phyloP scores from a whole-genome alignment of 2,888 invertebrate genomes.

The Amblyjoppa fuscipennis region DNA sequence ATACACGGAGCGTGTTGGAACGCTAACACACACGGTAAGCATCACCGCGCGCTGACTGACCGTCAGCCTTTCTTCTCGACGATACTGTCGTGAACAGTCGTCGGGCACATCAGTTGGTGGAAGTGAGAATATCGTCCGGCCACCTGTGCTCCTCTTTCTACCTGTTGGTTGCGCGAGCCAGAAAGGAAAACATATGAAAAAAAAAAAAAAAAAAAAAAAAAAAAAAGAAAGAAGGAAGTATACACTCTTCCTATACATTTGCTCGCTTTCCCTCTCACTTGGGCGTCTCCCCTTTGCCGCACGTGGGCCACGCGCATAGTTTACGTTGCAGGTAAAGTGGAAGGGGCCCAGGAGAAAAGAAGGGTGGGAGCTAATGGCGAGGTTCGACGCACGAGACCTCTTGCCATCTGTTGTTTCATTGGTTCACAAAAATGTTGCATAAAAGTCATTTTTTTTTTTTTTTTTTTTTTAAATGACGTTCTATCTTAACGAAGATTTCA shows the following conservation, averaged over 20 bases:
- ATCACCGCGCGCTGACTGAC: constrained; percentile 78
- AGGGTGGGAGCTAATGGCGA: constrained; percentile 9
- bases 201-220: constrained; percentile 18
- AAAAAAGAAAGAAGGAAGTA: constrained; percentile 70
- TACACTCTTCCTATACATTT: constrained; percentile 62
- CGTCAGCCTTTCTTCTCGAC: constrained; percentile 73
- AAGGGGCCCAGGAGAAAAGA: constrained; percentile 41
- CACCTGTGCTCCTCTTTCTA: constrained; percentile 79
- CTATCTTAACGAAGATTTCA: neutral
- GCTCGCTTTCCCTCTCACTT: constrained; percentile 48
- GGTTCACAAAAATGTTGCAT: neutral
- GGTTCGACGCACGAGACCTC: constrained; percentile 27
- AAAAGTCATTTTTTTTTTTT: neutral
- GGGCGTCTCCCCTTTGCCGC: constrained; percentile 40
- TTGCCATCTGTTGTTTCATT: constrained; percentile 27
- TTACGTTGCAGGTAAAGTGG: constrained; percentile 45
- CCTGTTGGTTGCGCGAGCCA: constrained; percentile 74
- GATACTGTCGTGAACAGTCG: constrained; percentile 45
- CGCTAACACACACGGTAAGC: constrained; percentile 73
- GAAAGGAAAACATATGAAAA: constrained; percentile 50
- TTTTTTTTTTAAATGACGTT: neutral
- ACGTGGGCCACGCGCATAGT: constrained; percentile 63
- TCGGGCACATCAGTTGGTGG: constrained; percentile 57
- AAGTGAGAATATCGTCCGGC: constrained; percentile 77
- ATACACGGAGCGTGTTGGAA: constrained; percentile 31